These are phyloP conservation scores for Julus scanicus DNA, from an alignment of 2,888 invertebrate species.

Conservation along the genomic window DNA sequence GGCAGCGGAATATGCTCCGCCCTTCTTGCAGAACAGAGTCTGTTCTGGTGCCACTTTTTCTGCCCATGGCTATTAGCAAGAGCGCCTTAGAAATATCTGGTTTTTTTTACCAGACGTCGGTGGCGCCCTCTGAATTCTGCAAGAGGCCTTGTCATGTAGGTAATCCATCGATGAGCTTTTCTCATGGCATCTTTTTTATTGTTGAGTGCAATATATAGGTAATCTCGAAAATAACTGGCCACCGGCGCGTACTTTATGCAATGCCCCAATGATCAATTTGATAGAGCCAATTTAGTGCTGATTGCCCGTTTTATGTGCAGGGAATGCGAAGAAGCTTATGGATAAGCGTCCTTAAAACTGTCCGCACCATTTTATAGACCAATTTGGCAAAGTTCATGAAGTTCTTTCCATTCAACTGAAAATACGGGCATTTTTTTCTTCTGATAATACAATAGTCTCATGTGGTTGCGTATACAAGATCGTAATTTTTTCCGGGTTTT, in stretches of 20 bases:
- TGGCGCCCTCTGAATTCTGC: neutral
- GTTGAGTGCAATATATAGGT: neutral
- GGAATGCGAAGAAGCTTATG: conserved; percentile 43
- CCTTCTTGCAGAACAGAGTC: no score
- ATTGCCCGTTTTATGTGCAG: conserved; percentile 2
- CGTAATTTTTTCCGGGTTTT: neutral
- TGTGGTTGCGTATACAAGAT: neutral
- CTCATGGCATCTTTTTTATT: neutral
- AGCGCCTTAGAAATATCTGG: no score
- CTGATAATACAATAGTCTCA: conserved; percentile 5
- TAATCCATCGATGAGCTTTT: neutral
- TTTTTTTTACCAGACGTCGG: neutral
- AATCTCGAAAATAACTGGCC: neutral
- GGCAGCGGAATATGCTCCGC: no score
- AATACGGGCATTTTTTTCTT: neutral
- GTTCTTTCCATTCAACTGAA: conserved; percentile 29
- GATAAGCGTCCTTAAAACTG: conserved; percentile 38
- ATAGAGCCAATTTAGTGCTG: conserved; percentile 44
- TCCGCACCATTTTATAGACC: conserved; percentile 13
- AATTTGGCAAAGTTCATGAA: conserved; percentile 23
- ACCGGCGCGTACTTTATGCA: conserved; percentile 11
- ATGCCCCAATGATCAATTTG: conserved; percentile 27
- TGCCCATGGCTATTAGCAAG: no score
- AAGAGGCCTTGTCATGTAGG: neutral
- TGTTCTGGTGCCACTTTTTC: no score